Percentiles rank a stretch among this genome's conserved stretches.
These are phyloP conservation scores for Parnassius smintheus DNA, from an alignment of 2,888 invertebrate genomes.

Conservation along the genomic window DNA sequence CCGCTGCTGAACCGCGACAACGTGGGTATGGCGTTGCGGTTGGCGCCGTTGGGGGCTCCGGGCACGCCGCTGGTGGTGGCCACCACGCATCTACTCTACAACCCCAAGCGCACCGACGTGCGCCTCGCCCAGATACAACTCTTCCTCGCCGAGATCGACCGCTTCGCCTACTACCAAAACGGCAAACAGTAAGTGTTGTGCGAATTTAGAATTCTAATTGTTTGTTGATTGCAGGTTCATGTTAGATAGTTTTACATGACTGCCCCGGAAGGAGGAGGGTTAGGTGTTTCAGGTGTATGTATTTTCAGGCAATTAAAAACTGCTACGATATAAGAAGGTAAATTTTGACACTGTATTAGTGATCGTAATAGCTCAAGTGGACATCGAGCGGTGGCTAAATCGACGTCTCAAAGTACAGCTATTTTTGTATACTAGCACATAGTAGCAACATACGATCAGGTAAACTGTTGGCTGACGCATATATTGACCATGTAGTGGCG, in stretches of 20 bases:
- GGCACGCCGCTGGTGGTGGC: slow-evolving; percentile 86
- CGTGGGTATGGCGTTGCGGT: slow-evolving; percentile 90
- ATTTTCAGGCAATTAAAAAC: no score
- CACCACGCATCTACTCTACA: slow-evolving; percentile 97
- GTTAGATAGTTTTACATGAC: no score
- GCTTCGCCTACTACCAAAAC: slow-evolving; percentile 82
- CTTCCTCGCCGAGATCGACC: slow-evolving; percentile 91
- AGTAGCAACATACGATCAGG: background rate
- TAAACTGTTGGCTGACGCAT: background rate
- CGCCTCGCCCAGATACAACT: slow-evolving; percentile 93
- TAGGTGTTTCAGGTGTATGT: no score
- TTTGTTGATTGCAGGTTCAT: no score
- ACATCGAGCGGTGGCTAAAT: no score
- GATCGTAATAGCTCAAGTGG: no score
- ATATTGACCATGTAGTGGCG: no score
- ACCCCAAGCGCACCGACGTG: slow-evolving; percentile 93
- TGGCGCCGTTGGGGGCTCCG: slow-evolving; percentile 73
- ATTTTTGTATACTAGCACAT: background rate
- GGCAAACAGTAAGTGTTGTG: slow-evolving; percentile 46
- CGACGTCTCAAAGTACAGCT: no score
- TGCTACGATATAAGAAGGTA: no score
- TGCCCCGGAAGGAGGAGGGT: no score
- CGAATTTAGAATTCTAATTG: no score
- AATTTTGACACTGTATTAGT: no score
- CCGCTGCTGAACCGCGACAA: slow-evolving; percentile 91